A percentile compares a stretch with the other conserved stretches of the same genome.
Conservation (phyloP, 2,113 vertebrate genomes). For the Myodes glareolus region DNA sequence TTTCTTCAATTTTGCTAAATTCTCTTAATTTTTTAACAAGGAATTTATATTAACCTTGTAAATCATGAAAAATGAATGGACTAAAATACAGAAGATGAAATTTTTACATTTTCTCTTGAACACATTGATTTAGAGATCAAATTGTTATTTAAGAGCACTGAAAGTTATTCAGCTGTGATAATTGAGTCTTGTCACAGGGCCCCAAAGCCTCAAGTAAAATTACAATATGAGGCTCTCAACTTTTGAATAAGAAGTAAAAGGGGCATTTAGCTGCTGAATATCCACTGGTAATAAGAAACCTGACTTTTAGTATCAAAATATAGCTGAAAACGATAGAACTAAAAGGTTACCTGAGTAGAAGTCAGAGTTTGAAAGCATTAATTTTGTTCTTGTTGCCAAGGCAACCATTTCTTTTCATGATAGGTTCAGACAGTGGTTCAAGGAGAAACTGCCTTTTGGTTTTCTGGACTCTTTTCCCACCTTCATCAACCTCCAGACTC, state of each 20-base stretch:
- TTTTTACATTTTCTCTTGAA: not conserved
- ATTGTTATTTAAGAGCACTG: slow-evolving; percentile 41
- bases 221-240: not conserved
- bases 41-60: not conserved
- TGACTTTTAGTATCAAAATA: slow-evolving; percentile 52
- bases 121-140: slow-evolving; percentile 38
- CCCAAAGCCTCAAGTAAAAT: not conserved
- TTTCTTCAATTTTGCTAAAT: not conserved
- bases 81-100: not conserved
- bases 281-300: slow-evolving; percentile 37
- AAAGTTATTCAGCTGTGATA: slow-evolving; percentile 41
- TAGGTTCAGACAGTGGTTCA: slow-evolving; percentile 27
- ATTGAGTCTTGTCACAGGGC: slow-evolving; percentile 20
- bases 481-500: not conserved
- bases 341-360: slow-evolving; percentile 57
- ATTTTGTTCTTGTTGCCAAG: slow-evolving; percentile 72
- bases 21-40: not conserved
- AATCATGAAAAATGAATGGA: not conserved
- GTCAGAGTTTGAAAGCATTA: slow-evolving; percentile 33
- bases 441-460: slow-evolving; percentile 1
- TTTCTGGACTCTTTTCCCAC: not conserved
- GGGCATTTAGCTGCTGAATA: slow-evolving; percentile 29
- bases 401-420: slow-evolving; percentile 59
- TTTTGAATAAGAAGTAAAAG: slow-evolving; percentile 42
- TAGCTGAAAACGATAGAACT: slow-evolving; percentile 37